Conservation (phyloP, 2,888 invertebrate genomes). For the Chymomyza amoena region DNA sequence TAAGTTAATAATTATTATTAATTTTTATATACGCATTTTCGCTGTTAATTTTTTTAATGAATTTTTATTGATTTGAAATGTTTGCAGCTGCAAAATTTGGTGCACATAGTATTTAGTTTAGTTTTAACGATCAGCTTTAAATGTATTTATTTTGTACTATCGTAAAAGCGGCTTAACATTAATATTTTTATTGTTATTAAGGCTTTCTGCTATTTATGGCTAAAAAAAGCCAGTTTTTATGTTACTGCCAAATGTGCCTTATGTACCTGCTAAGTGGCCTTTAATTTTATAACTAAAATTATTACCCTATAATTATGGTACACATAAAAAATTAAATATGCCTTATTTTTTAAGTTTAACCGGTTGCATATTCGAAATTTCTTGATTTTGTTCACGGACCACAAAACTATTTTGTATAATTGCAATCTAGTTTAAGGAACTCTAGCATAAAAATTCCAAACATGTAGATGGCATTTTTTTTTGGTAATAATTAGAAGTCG, state of each 20-base stretch:
- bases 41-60: neutral
- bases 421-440: too few relatives aligned
- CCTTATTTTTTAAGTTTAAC: too few relatives aligned
- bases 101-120: constrained; percentile 25
- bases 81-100: constrained; percentile 41
- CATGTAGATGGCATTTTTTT: too few relatives aligned
- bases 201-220: neutral
- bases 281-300: too few relatives aligned
- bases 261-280: neutral
- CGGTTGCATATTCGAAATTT: too few relatives aligned
- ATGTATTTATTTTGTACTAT: neutral
- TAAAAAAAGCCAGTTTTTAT: neutral
- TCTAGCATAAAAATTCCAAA: too few relatives aligned
- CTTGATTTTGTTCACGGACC: too few relatives aligned
- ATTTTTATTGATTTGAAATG: constrained; percentile 41
- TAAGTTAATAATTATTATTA: constrained; percentile 23
- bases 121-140: constrained; percentile 4
- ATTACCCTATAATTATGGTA: too few relatives aligned
- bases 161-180: too few relatives aligned
- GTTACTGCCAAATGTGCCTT: neutral
- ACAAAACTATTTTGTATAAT: too few relatives aligned
- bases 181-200: neutral
- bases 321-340: too few relatives aligned
- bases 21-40: constrained; percentile 1
- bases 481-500: too few relatives aligned